These are phyloP conservation scores for Nasonia vitripennis DNA, from an alignment of 1,140 invertebrate genomes.

Conservation along the genomic window DNA sequence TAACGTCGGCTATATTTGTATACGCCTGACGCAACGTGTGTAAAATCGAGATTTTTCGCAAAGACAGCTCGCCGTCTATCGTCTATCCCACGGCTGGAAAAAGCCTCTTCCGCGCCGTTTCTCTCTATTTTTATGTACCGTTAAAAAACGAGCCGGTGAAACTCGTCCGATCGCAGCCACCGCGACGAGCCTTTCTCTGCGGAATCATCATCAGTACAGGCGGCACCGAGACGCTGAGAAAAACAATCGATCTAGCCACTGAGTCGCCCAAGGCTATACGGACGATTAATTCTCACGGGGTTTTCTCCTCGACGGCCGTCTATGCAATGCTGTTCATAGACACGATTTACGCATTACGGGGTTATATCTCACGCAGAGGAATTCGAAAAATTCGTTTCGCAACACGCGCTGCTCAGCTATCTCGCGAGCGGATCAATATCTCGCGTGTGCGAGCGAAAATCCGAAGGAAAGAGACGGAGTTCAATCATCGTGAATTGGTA, in stretches of 20 bases:
- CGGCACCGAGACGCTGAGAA: not conserved
- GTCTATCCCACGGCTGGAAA: not conserved
- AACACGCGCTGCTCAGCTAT: not conserved
- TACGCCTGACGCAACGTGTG: not conserved
- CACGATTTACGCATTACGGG: not conserved
- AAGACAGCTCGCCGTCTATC: not conserved
- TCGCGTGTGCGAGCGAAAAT: too few relatives aligned
- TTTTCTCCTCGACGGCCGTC: not conserved
- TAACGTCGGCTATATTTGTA: not conserved
- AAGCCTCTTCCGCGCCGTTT: not conserved
- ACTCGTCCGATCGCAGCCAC: not conserved
- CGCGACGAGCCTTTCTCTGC: too few relatives aligned
- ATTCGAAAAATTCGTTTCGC: slow-evolving; percentile 29
- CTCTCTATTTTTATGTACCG: not conserved
- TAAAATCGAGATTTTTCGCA: not conserved
- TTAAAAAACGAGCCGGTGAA: not conserved
- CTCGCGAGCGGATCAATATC: not conserved
- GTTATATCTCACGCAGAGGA: not conserved
- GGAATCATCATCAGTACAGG: too few relatives aligned
- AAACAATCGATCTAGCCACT: not conserved
- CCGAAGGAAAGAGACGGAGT: too few relatives aligned
- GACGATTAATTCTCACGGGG: not conserved
- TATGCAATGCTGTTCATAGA: not conserved
- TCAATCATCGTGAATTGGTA: too few relatives aligned
- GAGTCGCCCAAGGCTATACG: slow-evolving; percentile 7